Base-by-base conservation (phyloP, 2,797 vertebrate species). In the Peromyscus aztecus region DNA sequence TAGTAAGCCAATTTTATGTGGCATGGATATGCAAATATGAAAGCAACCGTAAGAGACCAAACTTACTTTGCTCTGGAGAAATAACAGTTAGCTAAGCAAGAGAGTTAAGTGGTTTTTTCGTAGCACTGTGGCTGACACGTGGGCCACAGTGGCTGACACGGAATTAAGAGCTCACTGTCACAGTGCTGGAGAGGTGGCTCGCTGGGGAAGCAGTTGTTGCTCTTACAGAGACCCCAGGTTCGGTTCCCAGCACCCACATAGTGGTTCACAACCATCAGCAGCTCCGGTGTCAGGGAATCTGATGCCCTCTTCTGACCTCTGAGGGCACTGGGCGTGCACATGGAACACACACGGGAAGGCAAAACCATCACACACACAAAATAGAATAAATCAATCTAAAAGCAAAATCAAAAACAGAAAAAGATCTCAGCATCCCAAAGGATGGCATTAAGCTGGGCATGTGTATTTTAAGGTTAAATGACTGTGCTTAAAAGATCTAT, bases 11-110 rank as follows among this genome's bases (percentile, higher is more conserved):
- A 88, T 91, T 46, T 94, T 77, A 69, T 69, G n/a, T 69, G 46
- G n/a, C 59, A 40, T 89, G 91, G 89, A 83, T 73, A 40, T 85
- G 46, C 40, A 97, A 96, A 92, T 95, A 94, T 78, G 67, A 88
- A 91, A 52, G 71, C 73, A 94, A 63, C 61, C 63, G 43, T n/a
- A 89, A 86, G 82, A 71, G 57, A 91, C 75, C 67, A 89, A 82
- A 87, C 29, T 59, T 76, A 55, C 61, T 95, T 61, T 89, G 76
- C 59, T 76, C 73, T 46, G 75, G 34, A 71, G 31, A 95, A 95
- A 75, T 75, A 55, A 63, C 24, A 19, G 37, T 91, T 77, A 77
- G 55, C 69, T 77, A 27, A 91, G 91, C 14, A 31, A 46, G 52
- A 94, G 94, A 77, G 6, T 82, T 63, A 83, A 84, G 80, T 59